A percentile compares a stretch with the other conserved stretches of the same genome.
Conservation (phyloP, 2,797 vertebrate genomes). For the Toxotes lorentzi region DNA sequence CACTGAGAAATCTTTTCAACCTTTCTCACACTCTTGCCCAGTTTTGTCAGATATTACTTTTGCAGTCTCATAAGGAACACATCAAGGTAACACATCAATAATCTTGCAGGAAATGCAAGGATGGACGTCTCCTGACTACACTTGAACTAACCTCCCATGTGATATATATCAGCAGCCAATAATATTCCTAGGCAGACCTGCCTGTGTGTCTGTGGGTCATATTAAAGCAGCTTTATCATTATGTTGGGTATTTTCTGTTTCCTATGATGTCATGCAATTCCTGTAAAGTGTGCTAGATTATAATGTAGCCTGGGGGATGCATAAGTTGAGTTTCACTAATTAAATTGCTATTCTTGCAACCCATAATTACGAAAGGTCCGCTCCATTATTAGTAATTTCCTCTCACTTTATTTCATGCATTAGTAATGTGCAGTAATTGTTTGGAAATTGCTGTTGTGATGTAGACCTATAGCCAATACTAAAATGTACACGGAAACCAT, state of each 20-base stretch:
- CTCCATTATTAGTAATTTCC: conserved; percentile 57
- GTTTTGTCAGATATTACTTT: conserved; percentile 24
- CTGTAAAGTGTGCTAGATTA: conserved; percentile 55
- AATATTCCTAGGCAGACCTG: conserved; percentile 42
- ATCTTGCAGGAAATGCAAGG: conserved; percentile 38
- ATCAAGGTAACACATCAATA: conserved; percentile 16
- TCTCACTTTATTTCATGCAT: conserved; percentile 52
- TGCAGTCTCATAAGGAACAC: conserved; percentile 31
- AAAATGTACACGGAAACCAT: not conserved
- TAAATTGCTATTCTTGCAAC: conserved; percentile 60
- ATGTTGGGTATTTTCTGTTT: conserved; percentile 54
- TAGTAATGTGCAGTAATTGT: conserved; percentile 34
- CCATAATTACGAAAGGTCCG: conserved; percentile 17
- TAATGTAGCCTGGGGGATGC: conserved; percentile 45
- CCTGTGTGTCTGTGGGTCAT: conserved; percentile 35
- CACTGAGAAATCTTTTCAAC: not conserved
- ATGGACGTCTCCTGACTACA: conserved; percentile 45
- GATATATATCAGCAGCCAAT: conserved; percentile 47
- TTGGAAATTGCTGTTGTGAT: conserved; percentile 13
- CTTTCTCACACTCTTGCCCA: not conserved
- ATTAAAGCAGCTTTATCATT: conserved; percentile 52
- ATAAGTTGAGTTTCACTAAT: conserved; percentile 62
- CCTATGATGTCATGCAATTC: conserved; percentile 62
- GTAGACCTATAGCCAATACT: not conserved
- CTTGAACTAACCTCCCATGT: conserved; percentile 44